phyloP scores from a whole-genome alignment of 2,797 vertebrate genomes.

The Helicolenus hilgendorfi region DNA sequence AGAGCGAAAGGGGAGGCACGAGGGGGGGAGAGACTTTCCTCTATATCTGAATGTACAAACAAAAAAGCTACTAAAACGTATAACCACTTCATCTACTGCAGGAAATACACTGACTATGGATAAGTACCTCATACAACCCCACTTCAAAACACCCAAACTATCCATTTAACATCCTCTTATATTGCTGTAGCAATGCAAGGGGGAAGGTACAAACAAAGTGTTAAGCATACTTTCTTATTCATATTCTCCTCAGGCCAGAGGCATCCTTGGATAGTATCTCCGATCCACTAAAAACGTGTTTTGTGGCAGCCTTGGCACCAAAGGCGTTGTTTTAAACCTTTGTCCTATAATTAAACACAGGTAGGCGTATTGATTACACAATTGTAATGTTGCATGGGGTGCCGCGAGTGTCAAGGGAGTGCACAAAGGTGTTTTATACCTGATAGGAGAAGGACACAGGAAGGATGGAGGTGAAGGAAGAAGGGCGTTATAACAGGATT shows the following conservation, averaged over 20 bases:
- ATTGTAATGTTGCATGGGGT: slow-evolving; percentile 3
- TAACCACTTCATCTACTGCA: too few species aligned
- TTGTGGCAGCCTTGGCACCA: slow-evolving; percentile 3
- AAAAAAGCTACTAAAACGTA: not conserved
- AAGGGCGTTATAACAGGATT: slow-evolving; percentile 52
- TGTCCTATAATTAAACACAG: slow-evolving; percentile 49
- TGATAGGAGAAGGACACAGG: slow-evolving; percentile 31
- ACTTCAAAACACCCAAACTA: not conserved
- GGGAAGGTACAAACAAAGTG: not conserved
- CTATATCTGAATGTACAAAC: not conserved
- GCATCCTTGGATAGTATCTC: slow-evolving; percentile 1
- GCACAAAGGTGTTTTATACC: slow-evolving; percentile 50
- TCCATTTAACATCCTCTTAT: not conserved
- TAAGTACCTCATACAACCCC: too few species aligned
- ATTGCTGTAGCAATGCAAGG: not conserved
- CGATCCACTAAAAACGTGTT: slow-evolving; percentile 15
- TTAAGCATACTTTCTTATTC: not conserved
- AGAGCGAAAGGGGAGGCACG: not conserved
- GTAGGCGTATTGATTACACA: slow-evolving; percentile 59
- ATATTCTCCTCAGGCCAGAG: not conserved
- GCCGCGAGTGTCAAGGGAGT: slow-evolving; percentile 10
- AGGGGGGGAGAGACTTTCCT: not conserved
- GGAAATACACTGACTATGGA: too few species aligned
- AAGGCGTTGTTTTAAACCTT: slow-evolving; percentile 31
- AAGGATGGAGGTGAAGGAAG: slow-evolving; percentile 59